Evolutionary conservation across 2,797 vertebrate species (phyloP).

Genomic region (Sebastes matsubarae): DNA sequence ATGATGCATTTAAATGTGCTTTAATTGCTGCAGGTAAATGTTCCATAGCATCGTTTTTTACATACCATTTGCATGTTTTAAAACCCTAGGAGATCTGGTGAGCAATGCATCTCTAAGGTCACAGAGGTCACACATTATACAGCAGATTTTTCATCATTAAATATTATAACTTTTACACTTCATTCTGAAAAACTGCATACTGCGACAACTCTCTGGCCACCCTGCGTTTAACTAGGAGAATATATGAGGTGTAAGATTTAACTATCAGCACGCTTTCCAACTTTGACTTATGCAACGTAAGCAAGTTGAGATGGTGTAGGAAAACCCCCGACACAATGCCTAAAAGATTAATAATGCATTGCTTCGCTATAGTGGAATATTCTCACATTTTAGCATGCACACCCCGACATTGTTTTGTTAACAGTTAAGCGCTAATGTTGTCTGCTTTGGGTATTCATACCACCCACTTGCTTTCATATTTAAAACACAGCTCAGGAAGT

Average conservation of each 20-base stretch:
- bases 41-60: neutral
- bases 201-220: slow-evolving; percentile 41
- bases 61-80: neutral
- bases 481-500: slow-evolving; percentile 14
- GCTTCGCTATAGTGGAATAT: neutral
- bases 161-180: slow-evolving; percentile 33
- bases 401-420: neutral
- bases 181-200: slow-evolving; percentile 49
- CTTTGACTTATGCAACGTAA: slow-evolving; percentile 60
- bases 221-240: slow-evolving; percentile 59
- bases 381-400: slow-evolving; percentile 8
- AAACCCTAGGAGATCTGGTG: neutral
- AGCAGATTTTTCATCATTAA: slow-evolving; percentile 43
- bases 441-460: slow-evolving; percentile 14
- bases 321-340: slow-evolving; percentile 8
- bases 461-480: slow-evolving; percentile 18
- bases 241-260: slow-evolving; percentile 67
- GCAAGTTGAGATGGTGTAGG: slow-evolving; percentile 44
- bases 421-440: neutral
- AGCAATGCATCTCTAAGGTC: slow-evolving; percentile 7
- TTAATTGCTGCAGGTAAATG: slow-evolving; percentile 13
- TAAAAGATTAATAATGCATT: slow-evolving; percentile 12
- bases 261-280: slow-evolving; percentile 48
- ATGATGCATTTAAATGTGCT: neutral
- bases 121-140: slow-evolving; percentile 18